Conservation (phyloP, 2,113 vertebrate species). For the Muntiacus reevesi region DNA sequence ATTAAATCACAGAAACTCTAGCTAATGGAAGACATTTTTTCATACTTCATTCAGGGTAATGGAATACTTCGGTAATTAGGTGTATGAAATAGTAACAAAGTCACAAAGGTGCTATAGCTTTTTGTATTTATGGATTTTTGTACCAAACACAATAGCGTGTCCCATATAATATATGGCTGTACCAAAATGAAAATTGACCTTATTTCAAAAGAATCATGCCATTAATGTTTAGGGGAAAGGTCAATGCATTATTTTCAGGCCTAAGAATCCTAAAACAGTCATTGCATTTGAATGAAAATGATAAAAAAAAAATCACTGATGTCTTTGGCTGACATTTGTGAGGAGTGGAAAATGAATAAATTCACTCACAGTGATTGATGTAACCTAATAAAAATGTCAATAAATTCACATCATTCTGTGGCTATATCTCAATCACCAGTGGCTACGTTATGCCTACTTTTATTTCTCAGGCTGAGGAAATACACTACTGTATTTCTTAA, state of each 20-base stretch:
- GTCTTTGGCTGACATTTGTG: slow-evolving; percentile 50
- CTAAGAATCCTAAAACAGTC: slow-evolving; percentile 39
- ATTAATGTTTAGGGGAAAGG: slow-evolving; percentile 28
- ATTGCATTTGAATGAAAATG: slow-evolving; percentile 35
- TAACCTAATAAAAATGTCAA: slow-evolving; percentile 35
- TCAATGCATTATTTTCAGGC: slow-evolving; percentile 39
- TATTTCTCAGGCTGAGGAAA: not conserved
- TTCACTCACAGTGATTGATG: slow-evolving; percentile 27
- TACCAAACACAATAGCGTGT: slow-evolving; percentile 14
- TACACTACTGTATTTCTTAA: not conserved
- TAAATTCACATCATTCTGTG: slow-evolving; percentile 28
- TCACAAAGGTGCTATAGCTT: slow-evolving; percentile 3
- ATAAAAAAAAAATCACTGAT: slow-evolving; percentile 18
- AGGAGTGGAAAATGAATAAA: slow-evolving; percentile 40
- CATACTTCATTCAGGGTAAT: slow-evolving; percentile 39
- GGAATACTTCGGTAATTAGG: not conserved
- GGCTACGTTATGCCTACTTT: not conserved
- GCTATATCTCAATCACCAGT: slow-evolving; percentile 34
- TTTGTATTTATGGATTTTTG: slow-evolving; percentile 26
- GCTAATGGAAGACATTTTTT: slow-evolving; percentile 18
- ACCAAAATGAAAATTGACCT: slow-evolving; percentile 58
- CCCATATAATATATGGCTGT: slow-evolving; percentile 25
- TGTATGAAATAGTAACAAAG: slow-evolving; percentile 24
- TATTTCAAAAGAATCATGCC: slow-evolving; percentile 40
- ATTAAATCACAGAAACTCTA: slow-evolving; percentile 42